Percentiles rank a stretch among this genome's conserved stretches.
These are phyloP conservation scores for Danio kyathit DNA, from an alignment of 2,797 vertebrate genomes.

Conservation along the genomic window DNA sequence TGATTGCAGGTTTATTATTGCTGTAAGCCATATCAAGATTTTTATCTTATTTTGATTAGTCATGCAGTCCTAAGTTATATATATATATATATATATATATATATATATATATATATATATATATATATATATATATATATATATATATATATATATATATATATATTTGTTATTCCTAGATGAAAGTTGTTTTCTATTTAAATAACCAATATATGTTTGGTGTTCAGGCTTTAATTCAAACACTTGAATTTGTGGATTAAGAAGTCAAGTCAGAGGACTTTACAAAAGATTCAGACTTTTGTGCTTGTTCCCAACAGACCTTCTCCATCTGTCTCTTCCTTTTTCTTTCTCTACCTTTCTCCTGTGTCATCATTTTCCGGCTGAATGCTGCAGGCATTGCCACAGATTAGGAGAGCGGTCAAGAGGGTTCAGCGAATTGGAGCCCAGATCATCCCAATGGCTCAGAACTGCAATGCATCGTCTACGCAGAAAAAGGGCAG, in stretches of 20 bases:
- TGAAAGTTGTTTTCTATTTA: neutral
- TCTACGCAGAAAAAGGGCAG: conserved; percentile 55
- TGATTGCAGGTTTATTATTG: too few relatives aligned
- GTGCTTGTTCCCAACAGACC: conserved; percentile 41
- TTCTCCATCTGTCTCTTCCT: conserved; percentile 5
- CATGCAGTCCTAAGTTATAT: neutral
- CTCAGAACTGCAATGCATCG: conserved; percentile 60
- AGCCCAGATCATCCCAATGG: conserved; percentile 78
- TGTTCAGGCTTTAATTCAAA: neutral
- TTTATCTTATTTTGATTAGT: neutral
- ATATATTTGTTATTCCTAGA: neutral
- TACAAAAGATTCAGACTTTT: neutral
- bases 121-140: too few relatives aligned
- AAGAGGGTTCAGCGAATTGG: conserved; percentile 74
- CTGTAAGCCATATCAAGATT: neutral
- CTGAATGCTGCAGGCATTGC: conserved; percentile 66
- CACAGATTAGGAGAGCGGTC: conserved; percentile 72
- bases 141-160: too few relatives aligned
- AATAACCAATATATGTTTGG: neutral
- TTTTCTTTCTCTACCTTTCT: conserved; percentile 11
- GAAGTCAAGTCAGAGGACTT: neutral
- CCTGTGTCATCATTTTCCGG: conserved; percentile 47
- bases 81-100: too few relatives aligned
- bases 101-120: too few relatives aligned
- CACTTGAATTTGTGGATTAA: neutral